Base-by-base conservation (phyloP, 1,140 invertebrate species). In the Artemia franciscana region DNA sequence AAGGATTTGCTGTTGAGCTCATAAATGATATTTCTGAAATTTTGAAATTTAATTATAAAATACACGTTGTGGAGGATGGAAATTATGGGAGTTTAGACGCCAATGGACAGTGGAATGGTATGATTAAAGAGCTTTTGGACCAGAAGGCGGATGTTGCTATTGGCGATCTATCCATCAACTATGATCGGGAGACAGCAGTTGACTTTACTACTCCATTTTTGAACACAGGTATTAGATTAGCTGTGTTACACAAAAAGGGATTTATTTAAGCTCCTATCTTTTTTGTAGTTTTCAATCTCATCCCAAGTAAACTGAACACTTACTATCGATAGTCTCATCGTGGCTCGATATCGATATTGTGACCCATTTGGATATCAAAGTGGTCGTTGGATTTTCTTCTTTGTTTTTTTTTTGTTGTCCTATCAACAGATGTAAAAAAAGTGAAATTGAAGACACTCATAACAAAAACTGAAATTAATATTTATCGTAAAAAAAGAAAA, bases 31-130 rank as follows among this genome's bases (percentile, higher is more conserved):
- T 91, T 71, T 85, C 87, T n/a, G 79, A 79, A 67, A 77, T 83
- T 67, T 73, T 91, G 2, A 81, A 84, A n/a, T 94, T 94, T 72
- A 91, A 87, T 70, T 95, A 90, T 69, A 85, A 83, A 0, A 84
- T 91, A 67, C 76, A 80, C 30, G 74, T 86, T 26, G 86, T 91
- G 70, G 74, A 76, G 28, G 86, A 88, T 71, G 80, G 80, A 58
- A 76, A 77, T 30, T 89, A 91, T 72, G 91, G 90, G 7, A 76
- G 74, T 7, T 73, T 75, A 2, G 77, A 85, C 69, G 73, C 72
- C 26, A 83, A 79, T 0, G 76, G 77, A 5, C 75, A 84, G 69
- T 95, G 90, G 89, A 84, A 83, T 69, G 91, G 91, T 67, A 91
- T 96, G 84, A 80, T 94, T 25, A 77, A 81, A 58, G 82, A 87